A percentile compares a stretch with the other conserved stretches of the same genome.
Conservation (phyloP, 2,888 invertebrate genomes). For the Ochropleura leucogaster region DNA sequence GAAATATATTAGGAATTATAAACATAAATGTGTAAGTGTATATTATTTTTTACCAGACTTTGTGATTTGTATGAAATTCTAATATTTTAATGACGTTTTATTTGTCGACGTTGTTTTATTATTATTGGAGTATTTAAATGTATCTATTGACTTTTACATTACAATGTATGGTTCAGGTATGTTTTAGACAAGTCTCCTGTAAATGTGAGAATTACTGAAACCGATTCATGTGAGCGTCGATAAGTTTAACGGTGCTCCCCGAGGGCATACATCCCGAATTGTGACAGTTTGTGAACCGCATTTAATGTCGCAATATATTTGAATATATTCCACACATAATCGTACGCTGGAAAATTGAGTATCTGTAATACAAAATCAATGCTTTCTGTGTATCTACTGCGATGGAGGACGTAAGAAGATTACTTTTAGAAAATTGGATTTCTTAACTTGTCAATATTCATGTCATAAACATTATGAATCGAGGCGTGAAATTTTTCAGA, state of each 20-base stretch:
- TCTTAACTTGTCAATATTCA: conserved; percentile 64
- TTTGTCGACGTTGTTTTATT: background rate
- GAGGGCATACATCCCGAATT: conserved; percentile 31
- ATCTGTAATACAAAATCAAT: conserved; percentile 62
- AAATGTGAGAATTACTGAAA: conserved; percentile 21
- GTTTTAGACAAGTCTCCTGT: background rate
- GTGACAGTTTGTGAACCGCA: conserved; percentile 40
- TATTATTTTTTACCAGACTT: conserved; percentile 24
- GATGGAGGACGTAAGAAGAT: conserved; percentile 51
- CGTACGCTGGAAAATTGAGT: conserved; percentile 56
- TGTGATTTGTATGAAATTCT: conserved; percentile 15
- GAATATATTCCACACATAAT: conserved; percentile 40
- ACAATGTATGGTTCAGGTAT: background rate
- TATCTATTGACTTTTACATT: background rate
- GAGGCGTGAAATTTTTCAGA: conserved; percentile 48
- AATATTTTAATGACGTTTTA: background rate
- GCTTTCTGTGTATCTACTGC: conserved; percentile 51
- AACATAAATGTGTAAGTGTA: conserved; percentile 27
- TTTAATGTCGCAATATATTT: conserved; percentile 49
- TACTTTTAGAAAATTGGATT: conserved; percentile 65
- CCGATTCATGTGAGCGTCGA: conserved; percentile 29
- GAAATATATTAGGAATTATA: conserved; percentile 78
- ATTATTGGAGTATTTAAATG: background rate
- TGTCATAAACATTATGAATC: conserved; percentile 62
- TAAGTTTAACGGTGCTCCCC: conserved; percentile 40